Evolutionary conservation across 1,140 invertebrate species (phyloP).

Genomic region (Euwallacea fornicatus): DNA sequence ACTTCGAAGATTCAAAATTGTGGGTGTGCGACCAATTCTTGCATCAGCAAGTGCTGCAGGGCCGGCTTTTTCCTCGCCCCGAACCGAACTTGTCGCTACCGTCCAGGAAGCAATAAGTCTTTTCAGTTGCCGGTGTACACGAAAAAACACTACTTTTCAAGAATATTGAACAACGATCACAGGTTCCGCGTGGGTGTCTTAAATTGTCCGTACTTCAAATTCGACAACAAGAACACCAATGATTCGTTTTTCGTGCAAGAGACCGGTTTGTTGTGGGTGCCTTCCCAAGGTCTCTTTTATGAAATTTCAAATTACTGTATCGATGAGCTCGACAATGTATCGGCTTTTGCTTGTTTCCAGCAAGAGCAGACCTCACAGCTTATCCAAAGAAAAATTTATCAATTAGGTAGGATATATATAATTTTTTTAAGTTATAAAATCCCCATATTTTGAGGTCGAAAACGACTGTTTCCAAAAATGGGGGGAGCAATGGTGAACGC

Average conservation of each 20-base stretch:
- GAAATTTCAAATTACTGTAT: constrained; percentile 32
- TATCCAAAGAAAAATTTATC: too few relatives aligned
- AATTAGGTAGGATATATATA: too few relatives aligned
- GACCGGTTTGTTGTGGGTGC: constrained; percentile 24
- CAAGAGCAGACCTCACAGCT: too few relatives aligned
- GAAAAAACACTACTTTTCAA: constrained; percentile 1
- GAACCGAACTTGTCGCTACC: constrained; percentile 9
- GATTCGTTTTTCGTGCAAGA: constrained; percentile 34
- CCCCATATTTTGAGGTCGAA: too few relatives aligned
- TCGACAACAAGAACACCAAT: constrained; percentile 10
- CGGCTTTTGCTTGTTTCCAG: constrained; percentile 32
- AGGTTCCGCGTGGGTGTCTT: constrained; percentile 27
- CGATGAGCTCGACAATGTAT: constrained; percentile 19
- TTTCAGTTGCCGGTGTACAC: constrained; percentile 27
- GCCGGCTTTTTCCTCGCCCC: constrained; percentile 17
- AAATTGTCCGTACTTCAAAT: constrained; percentile 25
- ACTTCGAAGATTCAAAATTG: constrained; percentile 9
- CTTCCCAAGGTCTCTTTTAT: constrained; percentile 2
- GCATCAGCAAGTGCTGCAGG: constrained; percentile 38
- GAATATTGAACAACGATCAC: background rate
- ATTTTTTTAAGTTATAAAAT: too few relatives aligned
- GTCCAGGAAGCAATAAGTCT: background rate
- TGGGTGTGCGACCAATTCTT: constrained; percentile 15
- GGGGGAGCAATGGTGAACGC: too few relatives aligned
- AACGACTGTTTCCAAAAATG: too few relatives aligned